Percentiles rank a stretch among this genome's conserved stretches.
These are phyloP conservation scores for Eospalax fontanierii DNA, from an alignment of 2,797 vertebrate genomes.

Conservation along the genomic window DNA sequence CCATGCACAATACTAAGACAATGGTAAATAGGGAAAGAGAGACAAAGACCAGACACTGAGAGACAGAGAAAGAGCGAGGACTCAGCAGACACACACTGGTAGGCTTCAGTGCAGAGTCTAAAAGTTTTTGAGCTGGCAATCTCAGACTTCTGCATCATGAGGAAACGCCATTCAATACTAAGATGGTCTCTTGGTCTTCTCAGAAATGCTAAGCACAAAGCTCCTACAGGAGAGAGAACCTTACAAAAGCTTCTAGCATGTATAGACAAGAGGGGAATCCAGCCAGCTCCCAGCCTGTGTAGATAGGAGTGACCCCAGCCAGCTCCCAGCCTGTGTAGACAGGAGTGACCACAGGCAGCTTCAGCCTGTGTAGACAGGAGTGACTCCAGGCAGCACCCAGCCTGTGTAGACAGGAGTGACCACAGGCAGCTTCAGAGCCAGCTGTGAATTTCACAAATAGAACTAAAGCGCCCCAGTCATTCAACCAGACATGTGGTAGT, in stretches of 20 bases:
- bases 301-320: too few species aligned
- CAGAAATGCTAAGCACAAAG: not conserved
- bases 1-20: not conserved
- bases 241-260: too few species aligned
- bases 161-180: constrained; percentile 62
- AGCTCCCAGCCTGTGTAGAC: not conserved
- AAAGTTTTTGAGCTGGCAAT: constrained; percentile 58
- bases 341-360: too few species aligned
- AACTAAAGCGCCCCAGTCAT: not conserved
- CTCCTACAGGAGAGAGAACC: not conserved
- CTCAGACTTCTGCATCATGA: constrained; percentile 56
- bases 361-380: too few species aligned
- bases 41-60: not conserved
- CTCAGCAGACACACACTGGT: not conserved
- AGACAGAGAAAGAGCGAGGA: not conserved
- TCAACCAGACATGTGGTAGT: not conserved
- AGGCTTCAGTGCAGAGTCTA: constrained; percentile 65
- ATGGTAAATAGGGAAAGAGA: not conserved
- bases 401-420: not conserved
- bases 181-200: constrained; percentile 52
- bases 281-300: too few species aligned
- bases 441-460: not conserved
- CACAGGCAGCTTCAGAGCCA: not conserved
- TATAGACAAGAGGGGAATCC: too few species aligned
- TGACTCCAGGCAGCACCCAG: too few species aligned